Evolutionary conservation across 30 jellyfish, hydroid and myxozoan genomes (phyloP).

Genomic region (Rhopilema esculentum): DNA sequence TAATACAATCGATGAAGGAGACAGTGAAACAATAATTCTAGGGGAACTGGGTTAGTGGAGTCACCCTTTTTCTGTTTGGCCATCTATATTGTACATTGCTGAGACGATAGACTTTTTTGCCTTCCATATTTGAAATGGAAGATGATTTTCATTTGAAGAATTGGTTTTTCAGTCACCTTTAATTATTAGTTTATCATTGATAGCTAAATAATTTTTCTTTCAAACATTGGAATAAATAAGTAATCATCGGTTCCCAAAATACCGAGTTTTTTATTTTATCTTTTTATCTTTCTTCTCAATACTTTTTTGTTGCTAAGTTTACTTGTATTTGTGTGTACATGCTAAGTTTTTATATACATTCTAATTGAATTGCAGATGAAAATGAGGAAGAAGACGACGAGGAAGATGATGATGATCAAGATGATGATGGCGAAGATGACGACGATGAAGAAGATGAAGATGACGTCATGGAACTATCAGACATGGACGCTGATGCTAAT

Average conservation of each 20-base stretch:
- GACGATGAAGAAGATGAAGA: conserved; percentile 82
- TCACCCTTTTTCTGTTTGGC: background rate
- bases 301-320: too few relatives aligned
- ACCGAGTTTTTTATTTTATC: too few relatives aligned
- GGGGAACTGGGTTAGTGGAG: conserved; percentile 57
- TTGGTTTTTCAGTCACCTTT: too few relatives aligned
- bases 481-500: conserved; percentile 72
- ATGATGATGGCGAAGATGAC: conserved; percentile 57
- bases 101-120: too few relatives aligned
- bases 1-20: conserved; percentile 50
- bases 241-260: too few relatives aligned
- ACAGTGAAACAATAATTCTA: conserved; percentile 47
- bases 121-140: too few relatives aligned
- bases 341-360: background rate
- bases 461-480: conserved; percentile 72
- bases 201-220: too few relatives aligned
- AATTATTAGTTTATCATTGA: too few relatives aligned
- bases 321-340: background rate
- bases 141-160: too few relatives aligned
- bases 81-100: background rate
- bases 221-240: too few relatives aligned
- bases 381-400: conserved; percentile 67
- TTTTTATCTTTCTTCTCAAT: too few relatives aligned
- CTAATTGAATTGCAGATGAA: conserved; percentile 8
- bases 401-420: conserved; percentile 48